Conservation (phyloP, 2,113 vertebrate genomes). For the Macquaria australasica region DNA sequence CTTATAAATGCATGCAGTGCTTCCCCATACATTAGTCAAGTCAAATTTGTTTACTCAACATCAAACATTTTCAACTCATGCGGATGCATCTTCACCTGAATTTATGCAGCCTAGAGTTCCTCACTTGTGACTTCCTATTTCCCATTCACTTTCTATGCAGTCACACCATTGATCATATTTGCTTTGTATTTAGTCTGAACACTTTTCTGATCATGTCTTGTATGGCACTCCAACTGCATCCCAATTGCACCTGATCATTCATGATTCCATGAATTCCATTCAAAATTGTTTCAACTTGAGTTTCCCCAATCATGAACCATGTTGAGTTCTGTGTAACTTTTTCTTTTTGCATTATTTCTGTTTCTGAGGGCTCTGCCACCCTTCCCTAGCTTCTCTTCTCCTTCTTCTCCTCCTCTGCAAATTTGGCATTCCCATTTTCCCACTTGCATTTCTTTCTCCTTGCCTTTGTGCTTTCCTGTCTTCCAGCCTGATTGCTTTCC, state of each 20-base stretch:
- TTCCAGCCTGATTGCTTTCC: conserved; percentile 15
- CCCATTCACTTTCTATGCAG: background rate
- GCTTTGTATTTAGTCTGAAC: background rate
- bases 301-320: background rate
- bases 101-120: background rate
- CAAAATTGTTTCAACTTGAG: background rate
- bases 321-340: background rate
- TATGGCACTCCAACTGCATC: background rate
- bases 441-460: background rate
- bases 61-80: background rate
- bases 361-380: background rate
- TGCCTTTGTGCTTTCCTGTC: conserved; percentile 21
- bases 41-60: background rate
- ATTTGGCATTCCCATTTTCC: background rate
- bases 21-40: background rate
- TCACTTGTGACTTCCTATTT: background rate
- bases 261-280: background rate
- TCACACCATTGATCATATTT: background rate
- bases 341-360: background rate
- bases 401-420: background rate
- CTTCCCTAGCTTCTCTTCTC: background rate
- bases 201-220: background rate
- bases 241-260: background rate
- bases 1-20: background rate
- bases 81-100: background rate